phyloP scores from a whole-genome alignment of 2,888 invertebrate species.

The Callosobruchus maculatus region DNA sequence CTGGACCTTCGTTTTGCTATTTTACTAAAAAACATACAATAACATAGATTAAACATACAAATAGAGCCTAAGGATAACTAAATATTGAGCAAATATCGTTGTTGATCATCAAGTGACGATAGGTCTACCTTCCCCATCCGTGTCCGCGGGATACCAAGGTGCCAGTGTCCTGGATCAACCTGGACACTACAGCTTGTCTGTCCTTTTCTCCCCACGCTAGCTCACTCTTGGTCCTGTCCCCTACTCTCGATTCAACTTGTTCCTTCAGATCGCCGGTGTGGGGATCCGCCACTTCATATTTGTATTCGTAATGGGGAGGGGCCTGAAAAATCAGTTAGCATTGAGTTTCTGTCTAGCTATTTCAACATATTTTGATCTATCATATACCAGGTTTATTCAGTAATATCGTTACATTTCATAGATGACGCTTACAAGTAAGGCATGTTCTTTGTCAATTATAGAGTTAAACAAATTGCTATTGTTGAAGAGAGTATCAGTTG shows the following conservation, averaged over 20 bases:
- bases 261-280: constrained; percentile 29
- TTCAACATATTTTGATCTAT: no score
- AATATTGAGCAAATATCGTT: background rate
- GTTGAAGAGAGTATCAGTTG: no score
- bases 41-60: background rate
- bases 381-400: no score
- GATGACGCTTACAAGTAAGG: no score
- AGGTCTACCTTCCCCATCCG: background rate
- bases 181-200: constrained; percentile 13
- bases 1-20: background rate
- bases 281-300: constrained; percentile 27
- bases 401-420: no score
- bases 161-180: constrained; percentile 6
- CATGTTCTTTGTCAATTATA: no score
- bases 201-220: constrained; percentile 12
- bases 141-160: background rate
- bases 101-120: background rate
- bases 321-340: constrained; percentile 21
- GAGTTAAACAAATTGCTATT: no score
- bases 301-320: constrained; percentile 29
- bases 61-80: no score
- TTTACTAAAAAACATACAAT: background rate
- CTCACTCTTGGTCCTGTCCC: constrained; percentile 22
- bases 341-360: no score
- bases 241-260: constrained; percentile 25